Percentiles rank a stretch among this genome's conserved stretches.
Conservation (phyloP, 2,888 invertebrate species). For the Patella pellucida region DNA sequence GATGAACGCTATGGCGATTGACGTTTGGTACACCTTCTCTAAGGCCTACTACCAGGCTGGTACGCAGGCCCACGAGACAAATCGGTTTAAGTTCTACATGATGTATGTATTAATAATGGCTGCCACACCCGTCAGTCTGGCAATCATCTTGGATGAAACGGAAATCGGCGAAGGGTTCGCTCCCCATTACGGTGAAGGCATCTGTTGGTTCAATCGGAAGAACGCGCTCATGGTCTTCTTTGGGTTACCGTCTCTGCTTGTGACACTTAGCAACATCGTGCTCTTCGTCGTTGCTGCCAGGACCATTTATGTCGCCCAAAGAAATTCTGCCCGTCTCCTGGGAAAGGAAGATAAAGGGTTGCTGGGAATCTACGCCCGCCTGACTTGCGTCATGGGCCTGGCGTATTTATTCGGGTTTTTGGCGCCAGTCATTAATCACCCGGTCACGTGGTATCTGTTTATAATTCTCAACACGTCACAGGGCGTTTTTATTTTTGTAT, state of each 20-base stretch:
- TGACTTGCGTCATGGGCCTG: slow-evolving; percentile 72
- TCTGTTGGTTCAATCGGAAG: slow-evolving; percentile 75
- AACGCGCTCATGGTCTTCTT: slow-evolving; percentile 75
- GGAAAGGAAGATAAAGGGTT: slow-evolving; percentile 35
- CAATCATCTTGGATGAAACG: slow-evolving; percentile 71
- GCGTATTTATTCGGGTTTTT: slow-evolving; percentile 73
- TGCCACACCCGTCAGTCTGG: slow-evolving; percentile 45
- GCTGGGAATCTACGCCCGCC: slow-evolving; percentile 47
- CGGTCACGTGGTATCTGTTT: slow-evolving; percentile 72
- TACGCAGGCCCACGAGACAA: slow-evolving; percentile 34
- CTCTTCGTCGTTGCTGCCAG: slow-evolving; percentile 75
- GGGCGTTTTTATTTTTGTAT: slow-evolving; percentile 75
- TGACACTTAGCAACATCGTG: slow-evolving; percentile 73
- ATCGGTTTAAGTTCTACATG: slow-evolving; percentile 54
- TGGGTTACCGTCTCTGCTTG: slow-evolving; percentile 73
- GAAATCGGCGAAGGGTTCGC: slow-evolving; percentile 64
- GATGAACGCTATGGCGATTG: slow-evolving; percentile 75
- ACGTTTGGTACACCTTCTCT: slow-evolving; percentile 75
- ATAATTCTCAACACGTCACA: slow-evolving; percentile 73
- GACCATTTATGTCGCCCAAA: slow-evolving; percentile 70
- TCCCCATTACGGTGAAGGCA: slow-evolving; percentile 72
- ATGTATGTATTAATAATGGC: slow-evolving; percentile 66
- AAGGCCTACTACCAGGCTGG: slow-evolving; percentile 39
- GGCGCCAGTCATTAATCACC: slow-evolving; percentile 63
- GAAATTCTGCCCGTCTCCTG: slow-evolving; percentile 10